phyloP scores from a whole-genome alignment of 2,797 vertebrate genomes.

The Typhlichthys eigenmanni region DNA sequence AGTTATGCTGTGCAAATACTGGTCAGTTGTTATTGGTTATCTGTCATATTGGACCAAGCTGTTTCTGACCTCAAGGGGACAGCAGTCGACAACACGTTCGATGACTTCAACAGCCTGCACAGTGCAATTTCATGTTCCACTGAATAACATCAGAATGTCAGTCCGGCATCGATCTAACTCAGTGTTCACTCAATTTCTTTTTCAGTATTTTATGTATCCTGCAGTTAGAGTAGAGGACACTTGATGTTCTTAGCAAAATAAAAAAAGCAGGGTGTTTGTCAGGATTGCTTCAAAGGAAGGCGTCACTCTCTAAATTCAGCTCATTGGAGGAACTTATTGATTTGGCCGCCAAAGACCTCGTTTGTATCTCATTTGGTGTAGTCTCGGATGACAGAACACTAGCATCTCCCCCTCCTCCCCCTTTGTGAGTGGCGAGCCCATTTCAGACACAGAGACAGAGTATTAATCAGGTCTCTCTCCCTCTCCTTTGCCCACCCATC shows the following conservation, averaged over 20 bases:
- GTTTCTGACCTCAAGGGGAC: neutral
- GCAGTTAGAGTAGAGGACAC: constrained; percentile 10
- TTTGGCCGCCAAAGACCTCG: constrained; percentile 55
- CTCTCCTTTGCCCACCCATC: constrained; percentile 31
- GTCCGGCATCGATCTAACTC: neutral
- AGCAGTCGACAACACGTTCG: neutral
- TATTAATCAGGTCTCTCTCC: constrained; percentile 61
- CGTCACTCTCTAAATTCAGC: constrained; percentile 50
- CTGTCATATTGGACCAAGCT: neutral
- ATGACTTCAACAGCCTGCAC: neutral
- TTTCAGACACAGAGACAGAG: constrained; percentile 53
- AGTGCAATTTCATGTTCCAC: neutral
- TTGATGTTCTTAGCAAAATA: constrained; percentile 23
- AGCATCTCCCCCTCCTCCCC: constrained; percentile 32
- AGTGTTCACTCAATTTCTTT: constrained; percentile 6
- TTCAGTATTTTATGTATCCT: constrained; percentile 10
- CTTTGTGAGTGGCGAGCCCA: constrained; percentile 56
- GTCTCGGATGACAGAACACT: constrained; percentile 61
- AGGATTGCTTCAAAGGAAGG: constrained; percentile 41
- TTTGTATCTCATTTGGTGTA: constrained; percentile 60
- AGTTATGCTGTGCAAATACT: too few relatives aligned
- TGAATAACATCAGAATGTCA: neutral
- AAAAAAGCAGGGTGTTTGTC: constrained; percentile 14
- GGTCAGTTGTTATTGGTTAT: too few relatives aligned
- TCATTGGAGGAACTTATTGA: constrained; percentile 60